Evolutionary conservation across 2,888 invertebrate species (phyloP), one percentile per base, ranked within the genome.

Genomic region (Penaeus monodon): DNA sequence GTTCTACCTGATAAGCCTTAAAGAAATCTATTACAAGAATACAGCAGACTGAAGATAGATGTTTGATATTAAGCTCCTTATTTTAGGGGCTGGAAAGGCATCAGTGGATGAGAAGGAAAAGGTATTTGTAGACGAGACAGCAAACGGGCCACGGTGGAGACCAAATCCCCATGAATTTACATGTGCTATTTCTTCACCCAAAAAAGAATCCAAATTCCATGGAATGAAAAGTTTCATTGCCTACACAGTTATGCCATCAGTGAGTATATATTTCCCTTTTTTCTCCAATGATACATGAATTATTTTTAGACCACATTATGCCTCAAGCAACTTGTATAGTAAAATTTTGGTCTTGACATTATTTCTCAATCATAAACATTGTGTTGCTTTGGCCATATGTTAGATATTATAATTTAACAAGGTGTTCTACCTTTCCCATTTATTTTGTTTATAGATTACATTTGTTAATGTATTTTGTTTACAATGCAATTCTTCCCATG

Each of bases 211-310:
- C 0, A 99, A 99, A 93, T 95, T 99, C 92, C 98, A 98, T 92
- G 99, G 98, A 73, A 95, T 99, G 91, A 99, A 99, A 93, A 98
- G 97, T 91, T 99, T 96, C 92, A 99, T 99, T 91, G 98, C 98
- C 78, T 99, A 99, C 93, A 87, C 85, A 27, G 76, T 89, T 66
- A 84, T 88, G 57, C 89, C 89, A 12, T 89, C 89, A 12, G 89
- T 89, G 78, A 82, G 89, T 89, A 27, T 78, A 29, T 14, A 68
- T 22, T 70, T 22, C 2, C 70, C 0, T 0, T 70, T 70, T 29
- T 22, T 70, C 24, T 29, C 70, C 17, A 29, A 17, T 70, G n/a
- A 70, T 70, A 70, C 22, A 14, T 12, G 70, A 70, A 44, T 44
- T 44, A 44, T 44, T 44, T 44, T 44, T 8, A 44, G 38, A 44